Percentiles rank a stretch among this genome's conserved stretches.
Conservation (phyloP, 2,888 invertebrate genomes). For the Camponotus fellah region DNA sequence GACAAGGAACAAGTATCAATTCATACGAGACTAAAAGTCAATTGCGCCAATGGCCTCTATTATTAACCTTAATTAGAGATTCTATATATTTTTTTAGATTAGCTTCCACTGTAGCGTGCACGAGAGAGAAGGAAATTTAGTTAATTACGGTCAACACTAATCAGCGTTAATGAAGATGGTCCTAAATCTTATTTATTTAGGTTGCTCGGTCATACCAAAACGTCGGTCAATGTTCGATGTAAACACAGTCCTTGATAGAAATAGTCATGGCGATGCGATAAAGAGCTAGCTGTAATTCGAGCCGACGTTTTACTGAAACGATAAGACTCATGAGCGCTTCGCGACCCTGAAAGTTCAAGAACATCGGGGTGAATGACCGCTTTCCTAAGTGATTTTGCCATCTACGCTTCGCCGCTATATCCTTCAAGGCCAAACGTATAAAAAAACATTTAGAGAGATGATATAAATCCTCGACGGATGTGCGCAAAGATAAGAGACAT, state of each 20-base stretch:
- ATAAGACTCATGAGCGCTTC: conserved; percentile 68
- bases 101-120: background rate
- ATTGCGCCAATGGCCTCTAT: conserved; percentile 3
- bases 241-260: conserved; percentile 58
- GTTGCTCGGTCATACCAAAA: conserved; percentile 10
- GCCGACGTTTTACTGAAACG: conserved; percentile 71
- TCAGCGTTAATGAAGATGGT: conserved; percentile 17
- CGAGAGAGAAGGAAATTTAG: background rate
- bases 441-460: conserved; percentile 5
- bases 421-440: conserved; percentile 38
- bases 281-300: conserved; percentile 70
- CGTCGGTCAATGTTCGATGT: conserved; percentile 44
- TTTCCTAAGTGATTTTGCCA: conserved; percentile 64
- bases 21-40: conserved; percentile 34
- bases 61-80: conserved; percentile 43
- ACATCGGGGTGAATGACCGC: conserved; percentile 82
- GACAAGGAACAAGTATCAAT: conserved; percentile 26
- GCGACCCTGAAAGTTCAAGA: conserved; percentile 85
- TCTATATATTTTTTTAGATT: conserved; percentile 4
- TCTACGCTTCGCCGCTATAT: conserved; percentile 61
- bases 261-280: conserved; percentile 61
- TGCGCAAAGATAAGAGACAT: background rate
- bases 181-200: conserved; percentile 51
- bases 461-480: conserved; percentile 1
- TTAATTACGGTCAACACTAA: conserved; percentile 36